Percentiles rank a stretch among this genome's conserved stretches.
Conservation (phyloP, 2,113 vertebrate genomes). For the Trichomycterus rosablanca region DNA sequence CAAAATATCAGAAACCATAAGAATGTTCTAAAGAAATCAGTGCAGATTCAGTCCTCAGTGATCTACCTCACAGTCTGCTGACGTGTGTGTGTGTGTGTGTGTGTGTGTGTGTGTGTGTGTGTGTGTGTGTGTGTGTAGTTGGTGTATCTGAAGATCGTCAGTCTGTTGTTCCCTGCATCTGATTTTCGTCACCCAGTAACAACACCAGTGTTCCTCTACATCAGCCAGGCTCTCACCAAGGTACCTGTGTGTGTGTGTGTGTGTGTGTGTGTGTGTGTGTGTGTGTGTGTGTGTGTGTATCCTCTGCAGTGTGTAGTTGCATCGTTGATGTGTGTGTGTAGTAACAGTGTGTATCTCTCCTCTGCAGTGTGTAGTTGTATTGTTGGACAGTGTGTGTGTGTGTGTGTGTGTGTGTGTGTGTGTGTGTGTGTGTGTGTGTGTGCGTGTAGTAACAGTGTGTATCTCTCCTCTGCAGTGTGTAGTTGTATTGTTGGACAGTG, state of each 20-base stretch:
- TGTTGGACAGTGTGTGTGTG: no score
- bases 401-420: no score
- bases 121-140: slow-evolving; percentile 63
- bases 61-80: no score
- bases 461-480: slow-evolving; percentile 11
- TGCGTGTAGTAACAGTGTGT: no score
- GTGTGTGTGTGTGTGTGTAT: not conserved
- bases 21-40: no score
- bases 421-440: no score
- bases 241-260: slow-evolving; percentile 53
- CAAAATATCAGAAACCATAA: no score
- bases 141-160: slow-evolving; percentile 81
- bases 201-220: slow-evolving; percentile 82
- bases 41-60: no score
- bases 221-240: slow-evolving; percentile 88
- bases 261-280: slow-evolving; percentile 2
- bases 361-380: no score
- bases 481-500: slow-evolving; percentile 8
- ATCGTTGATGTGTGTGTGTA: not conserved
- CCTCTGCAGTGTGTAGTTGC: slow-evolving; percentile 37
- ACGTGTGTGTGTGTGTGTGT: no score
- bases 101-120: no score
- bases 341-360: no score
- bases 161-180: slow-evolving; percentile 86
- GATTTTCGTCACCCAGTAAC: slow-evolving; percentile 90